A percentile compares a stretch with the other conserved stretches of the same genome.
Evolutionary conservation across 2,113 vertebrate genomes (phyloP).

Genomic region (Xyrauchen texanus): DNA sequence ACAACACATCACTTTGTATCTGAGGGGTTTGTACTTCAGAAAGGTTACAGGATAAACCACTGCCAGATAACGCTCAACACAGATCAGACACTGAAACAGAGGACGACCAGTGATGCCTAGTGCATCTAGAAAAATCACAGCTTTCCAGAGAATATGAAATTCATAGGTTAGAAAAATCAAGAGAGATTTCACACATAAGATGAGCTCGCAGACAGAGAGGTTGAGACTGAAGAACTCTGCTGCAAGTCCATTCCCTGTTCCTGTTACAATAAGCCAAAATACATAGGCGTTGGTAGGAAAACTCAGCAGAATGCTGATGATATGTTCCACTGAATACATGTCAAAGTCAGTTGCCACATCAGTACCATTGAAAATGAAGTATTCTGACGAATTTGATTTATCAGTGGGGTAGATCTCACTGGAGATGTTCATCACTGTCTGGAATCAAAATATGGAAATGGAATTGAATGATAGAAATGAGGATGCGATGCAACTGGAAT

Average conservation of each 20-base stretch:
- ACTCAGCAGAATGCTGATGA: neutral
- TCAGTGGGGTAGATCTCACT: neutral
- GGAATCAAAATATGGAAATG: no score
- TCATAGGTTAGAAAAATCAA: neutral
- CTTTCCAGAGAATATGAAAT: neutral
- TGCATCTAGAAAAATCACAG: neutral
- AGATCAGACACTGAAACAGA: neutral
- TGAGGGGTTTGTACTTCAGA: constrained; percentile 37
- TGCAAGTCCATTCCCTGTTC: neutral
- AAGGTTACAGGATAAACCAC: neutral
- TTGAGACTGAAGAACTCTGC: constrained; percentile 28
- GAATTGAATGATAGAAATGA: neutral
- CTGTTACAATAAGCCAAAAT: constrained; percentile 23
- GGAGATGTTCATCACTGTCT: constrained; percentile 37
- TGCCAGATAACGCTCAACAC: neutral
- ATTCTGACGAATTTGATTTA: neutral
- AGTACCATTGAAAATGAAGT: neutral
- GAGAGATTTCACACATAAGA: neutral
- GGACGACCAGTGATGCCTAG: neutral
- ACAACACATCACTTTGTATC: constrained; percentile 20
- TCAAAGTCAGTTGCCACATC: no score
- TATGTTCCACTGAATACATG: neutral
- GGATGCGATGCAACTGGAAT: no score
- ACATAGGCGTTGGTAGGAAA: neutral
- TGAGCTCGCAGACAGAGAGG: constrained; percentile 34